Evolutionary conservation across 1,140 invertebrate species (phyloP), one percentile per base, ranked within the genome.

Genomic region (Tenebrio molitor): DNA sequence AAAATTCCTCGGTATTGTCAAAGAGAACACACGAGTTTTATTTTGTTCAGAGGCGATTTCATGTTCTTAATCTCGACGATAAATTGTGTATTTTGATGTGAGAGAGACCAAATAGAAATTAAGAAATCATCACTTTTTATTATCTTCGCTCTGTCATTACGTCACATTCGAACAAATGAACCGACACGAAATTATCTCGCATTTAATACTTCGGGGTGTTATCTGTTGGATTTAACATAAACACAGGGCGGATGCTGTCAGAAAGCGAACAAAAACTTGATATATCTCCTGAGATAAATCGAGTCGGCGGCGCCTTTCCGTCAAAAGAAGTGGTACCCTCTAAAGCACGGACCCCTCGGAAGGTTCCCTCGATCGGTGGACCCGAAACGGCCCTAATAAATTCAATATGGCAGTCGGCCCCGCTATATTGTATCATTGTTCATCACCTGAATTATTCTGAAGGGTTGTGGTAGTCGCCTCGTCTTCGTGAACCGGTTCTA

Each of bases 151-250:
- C n/a, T n/a, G n/a, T n/a, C n/a, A n/a, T n/a, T n/a, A n/a, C n/a
- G n/a, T n/a, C 7, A 53, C 23, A 23, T 53, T 53, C 46, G 23
- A 53, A 53, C 19, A 53, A 53, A 53, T 53, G 17, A 25, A 14
- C 19, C 46, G 16, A 58, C n/a, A 58, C 50, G 50, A 58, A 50
- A 58, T 58, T 58, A 58, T 58, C 50, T 58, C 50, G 23, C 50
- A 58, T 58, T 58, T 58, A 58, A 58, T 29, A 23, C 29, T 58
- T 12, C 14, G n/a, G 50, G 50, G 50, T 58, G 50, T 58, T 58
- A 58, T 58, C 50, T 58, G 50, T 58, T 58, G 50, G 29, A 58
- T 14, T 58, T 58, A 29, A 58, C 50, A 58, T 58, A 58, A 58
- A 58, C 23, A 58, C 50, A 58, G 23, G 50, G 50, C 50, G 50